These are phyloP conservation scores for Neoaliturus tenellus DNA, from an alignment of 2,888 invertebrate genomes.

Conservation along the genomic window DNA sequence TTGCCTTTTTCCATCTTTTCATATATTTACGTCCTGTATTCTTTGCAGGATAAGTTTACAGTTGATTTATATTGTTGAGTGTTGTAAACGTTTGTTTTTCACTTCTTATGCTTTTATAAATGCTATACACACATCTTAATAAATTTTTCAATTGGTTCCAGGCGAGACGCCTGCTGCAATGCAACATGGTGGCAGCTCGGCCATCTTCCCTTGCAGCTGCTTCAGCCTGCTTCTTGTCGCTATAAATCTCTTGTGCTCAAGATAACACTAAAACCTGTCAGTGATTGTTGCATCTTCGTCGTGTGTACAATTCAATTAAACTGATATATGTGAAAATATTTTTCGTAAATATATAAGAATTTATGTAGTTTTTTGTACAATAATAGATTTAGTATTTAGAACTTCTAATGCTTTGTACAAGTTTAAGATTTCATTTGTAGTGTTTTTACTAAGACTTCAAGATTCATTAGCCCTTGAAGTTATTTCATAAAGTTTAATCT, in stretches of 20 bases:
- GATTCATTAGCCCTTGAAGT: too few species aligned
- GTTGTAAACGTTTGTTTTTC: too few species aligned
- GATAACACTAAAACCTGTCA: not conserved
- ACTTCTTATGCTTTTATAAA: too few species aligned
- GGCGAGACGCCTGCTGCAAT: slow-evolving; percentile 88
- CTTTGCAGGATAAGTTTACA: too few species aligned
- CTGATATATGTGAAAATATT: not conserved
- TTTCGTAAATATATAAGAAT: not conserved
- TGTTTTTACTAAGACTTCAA: too few species aligned
- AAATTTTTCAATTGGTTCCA: slow-evolving; percentile 78
- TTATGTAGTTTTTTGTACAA: slow-evolving; percentile 3
- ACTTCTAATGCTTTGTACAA: not conserved
- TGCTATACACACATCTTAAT: too few species aligned
- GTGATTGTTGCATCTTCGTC: not conserved
- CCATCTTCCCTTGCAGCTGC: not conserved
- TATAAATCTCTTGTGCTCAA: not conserved
- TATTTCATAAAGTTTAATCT: too few species aligned
- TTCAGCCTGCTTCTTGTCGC: not conserved
- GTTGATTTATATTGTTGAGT: too few species aligned
- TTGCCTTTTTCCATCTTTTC: too few species aligned
- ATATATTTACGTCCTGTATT: too few species aligned
- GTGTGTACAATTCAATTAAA: not conserved
- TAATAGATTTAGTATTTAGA: not conserved
- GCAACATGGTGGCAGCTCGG: slow-evolving; percentile 77
- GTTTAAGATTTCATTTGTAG: too few species aligned